Evolutionary conservation across 2,888 invertebrate genomes (phyloP), one percentile per base, ranked within the genome.

Genomic region (Meteorus cinctellus): DNA sequence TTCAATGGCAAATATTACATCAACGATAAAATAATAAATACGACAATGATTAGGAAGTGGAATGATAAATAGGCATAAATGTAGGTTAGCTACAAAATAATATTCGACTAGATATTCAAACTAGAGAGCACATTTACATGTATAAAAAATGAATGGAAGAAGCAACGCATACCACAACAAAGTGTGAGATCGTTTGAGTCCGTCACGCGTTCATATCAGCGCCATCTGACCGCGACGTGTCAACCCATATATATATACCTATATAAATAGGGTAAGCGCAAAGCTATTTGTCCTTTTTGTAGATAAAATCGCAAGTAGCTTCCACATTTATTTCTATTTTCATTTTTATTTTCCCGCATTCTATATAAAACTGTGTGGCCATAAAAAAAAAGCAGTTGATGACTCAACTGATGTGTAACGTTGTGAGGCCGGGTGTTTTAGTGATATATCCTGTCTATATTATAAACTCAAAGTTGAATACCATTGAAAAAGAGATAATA

Each of bases 271-370:
- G 19, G 10, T 55, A 8, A 19, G 55, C 55, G 55, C n/a, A 24
- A 55, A 55, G 55, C 55, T 19, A 55, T 55, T 55, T 55, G 55
- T 55, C 55, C 55, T 19, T 55, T 55, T 19, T 55, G 4, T 19
- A 55, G 55, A 55, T 55, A 55, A 55, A 19, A 55, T 55, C 55
- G 19, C n/a, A 55, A 19, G 48, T 48, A 48, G 48, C 48, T 48
- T 55, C 55, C 55, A 55, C 55, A 55, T 55, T 55, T 19, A 55
- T 55, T 55, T 55, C 48, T 48, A 55, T 55, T 55, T 55, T 19
- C 10, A 55, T 55, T 19, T 19, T n/a, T 48, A 48, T 48, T 48
- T 55, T 24, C 19, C 48, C n/a, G 16, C n/a, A 48, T 48, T 48
- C 16, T 48, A 2, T 48, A n/a, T 48, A 48, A 48, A 48, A 48